Percentiles rank a stretch among this genome's conserved stretches.
These are phyloP conservation scores for Hemichromis elongatus DNA, from an alignment of 2,113 vertebrate species.

Conservation along the genomic window DNA sequence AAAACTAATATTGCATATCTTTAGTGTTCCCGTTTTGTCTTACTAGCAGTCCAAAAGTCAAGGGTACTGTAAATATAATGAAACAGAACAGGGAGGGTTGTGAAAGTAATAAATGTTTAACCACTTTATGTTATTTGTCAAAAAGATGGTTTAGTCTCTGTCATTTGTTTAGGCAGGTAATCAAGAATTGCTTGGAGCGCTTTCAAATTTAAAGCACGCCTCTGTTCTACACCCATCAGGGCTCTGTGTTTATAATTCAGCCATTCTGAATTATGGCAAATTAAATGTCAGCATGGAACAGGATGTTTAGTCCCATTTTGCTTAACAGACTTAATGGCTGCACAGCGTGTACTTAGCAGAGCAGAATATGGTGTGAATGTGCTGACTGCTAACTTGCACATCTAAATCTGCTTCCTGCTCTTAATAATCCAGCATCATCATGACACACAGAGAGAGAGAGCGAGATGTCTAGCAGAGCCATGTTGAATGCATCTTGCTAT, in stretches of 20 bases:
- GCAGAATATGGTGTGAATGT: not conserved
- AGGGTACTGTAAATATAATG: not conserved
- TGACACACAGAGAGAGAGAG: not conserved
- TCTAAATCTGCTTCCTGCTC: not conserved
- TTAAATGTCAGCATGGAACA: not conserved
- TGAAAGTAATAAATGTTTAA: not conserved
- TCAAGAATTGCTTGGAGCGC: not conserved
- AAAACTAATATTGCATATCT: not conserved
- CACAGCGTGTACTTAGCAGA: not conserved
- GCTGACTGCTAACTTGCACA: not conserved
- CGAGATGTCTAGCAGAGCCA: not conserved
- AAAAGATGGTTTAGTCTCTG: not conserved
- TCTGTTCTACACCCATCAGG: not conserved
- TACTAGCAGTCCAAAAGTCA: not conserved
- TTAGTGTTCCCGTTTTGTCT: not conserved
- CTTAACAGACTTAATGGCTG: not conserved
- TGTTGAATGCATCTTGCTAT: not conserved
- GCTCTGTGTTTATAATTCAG: not conserved
- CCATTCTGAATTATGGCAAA: not conserved
- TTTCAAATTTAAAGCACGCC: not conserved
- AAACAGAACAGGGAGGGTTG: not conserved
- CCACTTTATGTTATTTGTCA: not conserved
- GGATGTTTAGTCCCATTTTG: not conserved
- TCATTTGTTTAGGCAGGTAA: not conserved
- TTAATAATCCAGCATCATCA: not conserved